These are phyloP conservation scores for Eupithecia subfuscata DNA, from an alignment of 2,888 invertebrate species.

Conservation along the genomic window DNA sequence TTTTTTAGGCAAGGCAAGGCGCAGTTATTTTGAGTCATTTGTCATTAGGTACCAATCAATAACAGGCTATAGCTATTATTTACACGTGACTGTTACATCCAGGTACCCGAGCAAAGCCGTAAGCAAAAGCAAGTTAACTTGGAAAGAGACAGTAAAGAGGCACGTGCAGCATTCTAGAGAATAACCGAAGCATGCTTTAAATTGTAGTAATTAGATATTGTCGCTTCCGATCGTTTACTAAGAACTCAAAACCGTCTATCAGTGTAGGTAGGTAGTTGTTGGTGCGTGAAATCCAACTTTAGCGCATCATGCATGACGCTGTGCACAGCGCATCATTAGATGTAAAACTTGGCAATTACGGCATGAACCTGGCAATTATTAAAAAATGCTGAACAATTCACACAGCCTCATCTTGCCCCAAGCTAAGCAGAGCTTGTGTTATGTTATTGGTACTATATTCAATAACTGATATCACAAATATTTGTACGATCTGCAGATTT, in stretches of 20 bases:
- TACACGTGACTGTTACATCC: neutral
- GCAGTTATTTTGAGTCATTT: neutral
- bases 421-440: too few relatives aligned
- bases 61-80: neutral
- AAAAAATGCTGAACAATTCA: too few relatives aligned
- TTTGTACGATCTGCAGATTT: too few relatives aligned
- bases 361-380: neutral
- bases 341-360: neutral
- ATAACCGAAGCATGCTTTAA: neutral
- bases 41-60: neutral
- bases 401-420: too few relatives aligned
- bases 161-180: neutral
- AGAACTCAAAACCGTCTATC: neutral
- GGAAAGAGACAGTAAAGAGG: neutral
- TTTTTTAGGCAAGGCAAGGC: too few relatives aligned
- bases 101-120: neutral
- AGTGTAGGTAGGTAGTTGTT: neutral
- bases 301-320: slow-evolving; percentile 2
- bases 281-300: neutral
- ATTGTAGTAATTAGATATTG: slow-evolving; percentile 1
- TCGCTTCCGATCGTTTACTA: neutral
- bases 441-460: too few relatives aligned
- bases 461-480: too few relatives aligned
- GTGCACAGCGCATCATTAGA: neutral
- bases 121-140: neutral